These are phyloP conservation scores for Diadromus collaris DNA, from an alignment of 2,888 invertebrate genomes.

Conservation along the genomic window DNA sequence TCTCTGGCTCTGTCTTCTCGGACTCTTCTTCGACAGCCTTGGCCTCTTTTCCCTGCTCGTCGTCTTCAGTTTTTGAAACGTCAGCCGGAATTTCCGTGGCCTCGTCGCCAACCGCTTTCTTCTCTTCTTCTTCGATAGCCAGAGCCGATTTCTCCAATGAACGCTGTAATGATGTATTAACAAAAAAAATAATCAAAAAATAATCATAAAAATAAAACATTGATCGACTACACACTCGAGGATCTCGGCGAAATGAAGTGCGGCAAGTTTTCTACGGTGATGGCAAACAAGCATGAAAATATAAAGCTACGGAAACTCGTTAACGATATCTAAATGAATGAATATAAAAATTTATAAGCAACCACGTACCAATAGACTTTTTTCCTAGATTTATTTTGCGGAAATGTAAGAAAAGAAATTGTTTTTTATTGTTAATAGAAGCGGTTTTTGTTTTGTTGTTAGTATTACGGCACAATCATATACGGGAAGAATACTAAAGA, in stretches of 20 bases:
- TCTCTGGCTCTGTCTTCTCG: conserved; percentile 47
- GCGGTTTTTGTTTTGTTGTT: conserved; percentile 33
- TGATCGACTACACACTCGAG: not conserved
- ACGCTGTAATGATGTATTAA: conserved; percentile 66
- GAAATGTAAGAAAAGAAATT: conserved; percentile 57
- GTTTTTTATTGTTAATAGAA: conserved; percentile 55
- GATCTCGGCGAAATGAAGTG: conserved; percentile 18
- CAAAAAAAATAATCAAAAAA: conserved; percentile 3
- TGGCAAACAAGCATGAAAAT: conserved; percentile 19
- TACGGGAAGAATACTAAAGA: conserved; percentile 32
- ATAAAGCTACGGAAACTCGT: conserved; percentile 27
- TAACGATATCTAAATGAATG: conserved; percentile 51
- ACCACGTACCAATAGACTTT: conserved; percentile 74
- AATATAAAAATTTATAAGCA: conserved; percentile 62
- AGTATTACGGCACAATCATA: conserved; percentile 12
- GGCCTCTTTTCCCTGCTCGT: conserved; percentile 77
- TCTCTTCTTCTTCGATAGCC: conserved; percentile 72
- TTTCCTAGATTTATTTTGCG: conserved; percentile 71
- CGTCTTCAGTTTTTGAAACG: conserved; percentile 50
- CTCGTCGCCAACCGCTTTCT: conserved; percentile 67
- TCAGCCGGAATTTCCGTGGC: conserved; percentile 79
- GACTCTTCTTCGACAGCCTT: conserved; percentile 81
- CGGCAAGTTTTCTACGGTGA: not conserved
- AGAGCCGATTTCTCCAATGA: conserved; percentile 75
- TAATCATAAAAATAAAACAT: conserved; percentile 57